Conservation (phyloP, 2,888 invertebrate species). For the Drosophila falleni region DNA sequence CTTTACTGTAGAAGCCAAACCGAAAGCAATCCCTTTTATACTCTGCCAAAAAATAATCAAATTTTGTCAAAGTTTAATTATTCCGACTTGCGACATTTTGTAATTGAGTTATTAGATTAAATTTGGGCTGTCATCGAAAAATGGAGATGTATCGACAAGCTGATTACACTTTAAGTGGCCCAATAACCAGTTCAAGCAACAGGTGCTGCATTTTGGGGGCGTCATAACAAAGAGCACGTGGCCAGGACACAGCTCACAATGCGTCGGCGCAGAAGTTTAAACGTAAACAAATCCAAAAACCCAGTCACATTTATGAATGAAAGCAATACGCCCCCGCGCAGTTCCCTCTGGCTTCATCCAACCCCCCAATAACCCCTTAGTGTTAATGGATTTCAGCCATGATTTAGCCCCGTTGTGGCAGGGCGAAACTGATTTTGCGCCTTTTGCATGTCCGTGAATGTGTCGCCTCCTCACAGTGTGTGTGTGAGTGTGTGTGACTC, state of each 20-base stretch:
- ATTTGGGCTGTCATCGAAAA: constrained; percentile 55
- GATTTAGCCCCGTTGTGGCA: constrained; percentile 52
- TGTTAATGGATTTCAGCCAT: constrained; percentile 72
- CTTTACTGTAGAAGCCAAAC: neutral
- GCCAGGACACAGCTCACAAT: neutral
- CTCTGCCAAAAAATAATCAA: neutral
- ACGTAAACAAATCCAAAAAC: constrained; percentile 62
- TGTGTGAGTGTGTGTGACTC: constrained; percentile 10
- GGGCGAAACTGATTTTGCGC: constrained; percentile 72
- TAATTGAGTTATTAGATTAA: constrained; percentile 51
- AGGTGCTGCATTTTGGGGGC: constrained; percentile 33
- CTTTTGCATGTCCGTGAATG: constrained; percentile 69
- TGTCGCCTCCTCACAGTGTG: constrained; percentile 27
- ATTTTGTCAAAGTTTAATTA: constrained; percentile 27
- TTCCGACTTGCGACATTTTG: neutral
- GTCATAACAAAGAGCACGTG: constrained; percentile 50
- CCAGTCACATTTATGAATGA: constrained; percentile 70
- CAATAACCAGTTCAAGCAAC: constrained; percentile 23
- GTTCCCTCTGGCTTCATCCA: neutral
- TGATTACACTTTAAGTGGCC: constrained; percentile 2
- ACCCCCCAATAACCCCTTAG: constrained; percentile 12
- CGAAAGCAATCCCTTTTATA: constrained; percentile 53
- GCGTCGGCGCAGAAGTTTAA: constrained; percentile 67
- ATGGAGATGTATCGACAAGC: constrained; percentile 34
- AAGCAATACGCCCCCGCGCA: constrained; percentile 11